These are phyloP conservation scores for Phalacrocorax aristotelis DNA, from an alignment of 2,113 vertebrate genomes.

Conservation along the genomic window DNA sequence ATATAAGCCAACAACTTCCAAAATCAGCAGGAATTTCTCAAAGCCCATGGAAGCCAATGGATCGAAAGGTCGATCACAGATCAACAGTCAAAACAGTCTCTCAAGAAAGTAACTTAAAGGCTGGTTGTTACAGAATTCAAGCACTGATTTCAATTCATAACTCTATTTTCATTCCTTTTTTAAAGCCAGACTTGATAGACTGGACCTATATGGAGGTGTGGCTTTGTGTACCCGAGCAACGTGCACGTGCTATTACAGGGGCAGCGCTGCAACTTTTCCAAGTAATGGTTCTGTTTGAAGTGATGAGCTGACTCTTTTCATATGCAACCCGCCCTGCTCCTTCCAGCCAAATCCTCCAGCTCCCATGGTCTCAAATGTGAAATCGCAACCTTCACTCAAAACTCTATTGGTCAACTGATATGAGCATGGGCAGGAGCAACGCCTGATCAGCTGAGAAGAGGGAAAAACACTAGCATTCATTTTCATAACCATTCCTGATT, in stretches of 20 bases:
- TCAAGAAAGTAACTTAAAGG: not conserved
- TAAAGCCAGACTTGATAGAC: not conserved
- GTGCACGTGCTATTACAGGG: not conserved
- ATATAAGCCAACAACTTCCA: not conserved
- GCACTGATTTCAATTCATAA: accelerated
- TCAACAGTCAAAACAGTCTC: not conserved
- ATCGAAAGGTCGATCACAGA: not conserved
- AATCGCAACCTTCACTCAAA: not conserved
- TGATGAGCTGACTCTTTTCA: not conserved
- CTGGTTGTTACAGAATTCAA: not conserved
- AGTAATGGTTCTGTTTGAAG: not conserved
- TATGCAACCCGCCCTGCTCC: not conserved
- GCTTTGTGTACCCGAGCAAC: not conserved
- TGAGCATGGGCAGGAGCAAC: not conserved
- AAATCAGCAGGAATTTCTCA: not conserved
- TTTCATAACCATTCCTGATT: not conserved
- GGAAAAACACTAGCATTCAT: not conserved
- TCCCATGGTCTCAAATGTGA: not conserved
- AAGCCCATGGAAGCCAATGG: not conserved
- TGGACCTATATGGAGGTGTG: not conserved
- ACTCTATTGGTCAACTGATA: not conserved
- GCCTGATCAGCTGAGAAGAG: not conserved
- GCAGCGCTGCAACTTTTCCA: not conserved
- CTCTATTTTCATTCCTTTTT: not conserved
- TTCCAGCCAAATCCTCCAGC: not conserved